Conservation (phyloP, 2,888 invertebrate species). For the Parnassius mnemosyne region DNA sequence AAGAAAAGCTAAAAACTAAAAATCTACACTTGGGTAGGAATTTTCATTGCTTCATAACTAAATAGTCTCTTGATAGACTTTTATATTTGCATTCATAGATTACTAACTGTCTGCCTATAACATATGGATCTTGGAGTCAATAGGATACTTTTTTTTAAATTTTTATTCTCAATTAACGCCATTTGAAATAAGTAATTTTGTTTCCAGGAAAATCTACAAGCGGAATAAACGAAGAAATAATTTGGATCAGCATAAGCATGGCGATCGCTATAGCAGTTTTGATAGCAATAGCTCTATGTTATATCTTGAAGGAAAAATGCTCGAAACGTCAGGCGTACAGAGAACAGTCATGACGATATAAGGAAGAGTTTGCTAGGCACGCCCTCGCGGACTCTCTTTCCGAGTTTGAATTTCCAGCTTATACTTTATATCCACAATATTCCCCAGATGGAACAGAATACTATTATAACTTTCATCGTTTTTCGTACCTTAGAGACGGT, state of each 20-base stretch:
- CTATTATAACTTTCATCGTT: constrained; percentile 73
- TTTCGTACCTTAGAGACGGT: constrained; percentile 66
- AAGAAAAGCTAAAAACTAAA: no score
- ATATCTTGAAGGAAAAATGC: constrained; percentile 90
- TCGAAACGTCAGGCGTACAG: constrained; percentile 86
- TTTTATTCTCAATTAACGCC: no score
- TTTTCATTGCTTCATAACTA: no score
- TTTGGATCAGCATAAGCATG: constrained; percentile 94
- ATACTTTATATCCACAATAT: constrained; percentile 71
- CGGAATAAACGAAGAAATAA: constrained; percentile 93
- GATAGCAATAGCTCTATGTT: constrained; percentile 90
- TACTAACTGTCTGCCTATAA: no score
- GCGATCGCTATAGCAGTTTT: constrained; percentile 89
- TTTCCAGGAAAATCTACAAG: constrained; percentile 88
- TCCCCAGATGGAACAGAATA: constrained; percentile 74
- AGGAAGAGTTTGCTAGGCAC: constrained; percentile 73
- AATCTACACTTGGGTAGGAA: no score
- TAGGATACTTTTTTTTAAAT: no score
- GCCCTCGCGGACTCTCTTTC: constrained; percentile 69
- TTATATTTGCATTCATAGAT: no score
- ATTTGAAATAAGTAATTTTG: not conserved
- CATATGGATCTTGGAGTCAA: no score
- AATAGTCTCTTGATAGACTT: no score
- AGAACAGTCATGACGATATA: constrained; percentile 84
- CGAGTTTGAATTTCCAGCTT: constrained; percentile 61